Evolutionary conservation across 1,140 invertebrate species (phyloP).

Genomic region (Tyrophagus putrescentiae): DNA sequence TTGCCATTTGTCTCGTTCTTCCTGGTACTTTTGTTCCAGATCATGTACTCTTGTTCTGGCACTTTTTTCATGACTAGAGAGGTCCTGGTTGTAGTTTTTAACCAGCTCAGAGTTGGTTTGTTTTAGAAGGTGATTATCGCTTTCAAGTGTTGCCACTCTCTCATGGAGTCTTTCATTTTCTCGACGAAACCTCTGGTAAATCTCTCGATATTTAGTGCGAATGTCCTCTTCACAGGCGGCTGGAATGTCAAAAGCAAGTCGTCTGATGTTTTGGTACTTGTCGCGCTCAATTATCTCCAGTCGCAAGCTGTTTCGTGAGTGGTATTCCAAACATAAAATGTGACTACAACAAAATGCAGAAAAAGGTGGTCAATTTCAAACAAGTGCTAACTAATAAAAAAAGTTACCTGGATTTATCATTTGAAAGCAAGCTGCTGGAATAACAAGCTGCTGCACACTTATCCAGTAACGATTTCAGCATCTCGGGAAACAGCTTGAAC

Average conservation of each 20-base stretch:
- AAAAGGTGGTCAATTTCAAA: background rate
- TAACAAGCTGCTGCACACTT: background rate
- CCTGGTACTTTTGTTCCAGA: background rate
- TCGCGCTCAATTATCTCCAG: conserved; percentile 16
- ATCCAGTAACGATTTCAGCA: background rate
- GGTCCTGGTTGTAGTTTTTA: background rate
- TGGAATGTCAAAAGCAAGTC: conserved; percentile 8
- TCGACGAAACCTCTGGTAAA: background rate
- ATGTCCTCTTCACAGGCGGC: conserved; percentile 17
- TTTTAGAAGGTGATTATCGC: background rate
- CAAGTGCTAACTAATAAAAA: no score
- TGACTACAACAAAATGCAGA: background rate
- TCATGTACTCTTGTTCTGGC: background rate
- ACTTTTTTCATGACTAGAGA: background rate
- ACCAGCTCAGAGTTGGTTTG: background rate
- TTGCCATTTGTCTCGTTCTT: conserved; percentile 5
- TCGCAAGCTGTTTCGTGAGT: background rate
- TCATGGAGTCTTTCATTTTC: conserved; percentile 4
- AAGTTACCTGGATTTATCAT: background rate
- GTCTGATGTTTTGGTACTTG: background rate
- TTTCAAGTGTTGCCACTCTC: background rate
- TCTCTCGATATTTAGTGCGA: background rate
- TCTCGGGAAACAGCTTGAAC: conserved; percentile 5
- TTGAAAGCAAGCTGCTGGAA: background rate
- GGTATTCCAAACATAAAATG: background rate